A percentile compares a stretch with the other conserved stretches of the same genome.
phyloP scores from a whole-genome alignment of 1,140 invertebrate species.

The Drosophila elegans region DNA sequence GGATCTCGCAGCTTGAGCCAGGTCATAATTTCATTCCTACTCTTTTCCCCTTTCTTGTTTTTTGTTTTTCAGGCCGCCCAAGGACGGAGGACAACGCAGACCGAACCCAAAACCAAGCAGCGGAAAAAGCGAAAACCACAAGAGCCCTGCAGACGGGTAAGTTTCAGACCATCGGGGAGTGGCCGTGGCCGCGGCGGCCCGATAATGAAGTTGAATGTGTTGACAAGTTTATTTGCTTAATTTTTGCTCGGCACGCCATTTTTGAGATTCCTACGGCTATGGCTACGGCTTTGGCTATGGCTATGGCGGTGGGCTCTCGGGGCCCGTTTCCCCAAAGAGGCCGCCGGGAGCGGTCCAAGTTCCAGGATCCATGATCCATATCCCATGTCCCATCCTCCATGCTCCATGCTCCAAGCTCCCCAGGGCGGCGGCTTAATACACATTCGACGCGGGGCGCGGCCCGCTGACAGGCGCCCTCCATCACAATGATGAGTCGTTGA shows the following conservation, averaged over 20 bases:
- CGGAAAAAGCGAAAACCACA: slow-evolving; percentile 14
- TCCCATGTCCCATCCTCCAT: background rate
- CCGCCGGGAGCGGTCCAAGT: slow-evolving; percentile 38
- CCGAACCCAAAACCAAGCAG: background rate
- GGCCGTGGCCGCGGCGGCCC: slow-evolving; percentile 16
- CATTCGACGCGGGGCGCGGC: slow-evolving; percentile 31
- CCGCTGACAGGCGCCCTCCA: slow-evolving; percentile 44
- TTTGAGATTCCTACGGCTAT: slow-evolving; percentile 41
- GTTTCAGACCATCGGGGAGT: slow-evolving; percentile 33
- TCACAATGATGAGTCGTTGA: slow-evolving; percentile 55
- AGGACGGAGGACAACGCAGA: background rate
- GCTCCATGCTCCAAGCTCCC: slow-evolving; percentile 1
- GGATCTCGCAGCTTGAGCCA: slow-evolving; percentile 22
- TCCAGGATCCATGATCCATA: background rate
- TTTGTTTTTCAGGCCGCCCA: slow-evolving; percentile 21
- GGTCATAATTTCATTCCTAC: slow-evolving; percentile 15
- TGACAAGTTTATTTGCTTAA: slow-evolving; percentile 76
- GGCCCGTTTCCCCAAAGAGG: slow-evolving; percentile 32
- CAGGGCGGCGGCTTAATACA: slow-evolving; percentile 18
- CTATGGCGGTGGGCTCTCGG: background rate
- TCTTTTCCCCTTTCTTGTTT: background rate
- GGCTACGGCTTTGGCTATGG: background rate
- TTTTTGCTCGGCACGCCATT: slow-evolving; percentile 64
- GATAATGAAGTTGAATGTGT: slow-evolving; percentile 75
- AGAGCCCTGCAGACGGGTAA: slow-evolving; percentile 40